phyloP scores from a whole-genome alignment of 2,113 vertebrate genomes.

The Strix uralensis region DNA sequence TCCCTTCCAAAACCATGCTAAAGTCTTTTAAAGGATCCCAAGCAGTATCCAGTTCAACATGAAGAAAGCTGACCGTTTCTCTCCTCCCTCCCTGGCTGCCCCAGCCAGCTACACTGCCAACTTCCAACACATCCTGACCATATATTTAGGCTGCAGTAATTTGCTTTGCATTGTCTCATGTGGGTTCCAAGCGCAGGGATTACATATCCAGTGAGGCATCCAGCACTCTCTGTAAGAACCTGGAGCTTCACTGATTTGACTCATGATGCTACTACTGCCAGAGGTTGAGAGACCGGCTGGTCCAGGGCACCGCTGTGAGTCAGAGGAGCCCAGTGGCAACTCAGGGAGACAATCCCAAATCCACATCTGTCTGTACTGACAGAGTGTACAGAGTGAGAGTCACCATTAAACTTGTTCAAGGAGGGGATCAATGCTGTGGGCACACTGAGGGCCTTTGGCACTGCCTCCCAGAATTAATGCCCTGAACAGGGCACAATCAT shows the following conservation, averaged over 20 bases:
- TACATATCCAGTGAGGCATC: slow-evolving; percentile 26
- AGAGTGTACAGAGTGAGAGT: rapidly evolving
- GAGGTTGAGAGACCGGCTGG: not conserved
- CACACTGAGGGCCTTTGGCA: not conserved
- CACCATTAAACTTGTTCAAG: not conserved
- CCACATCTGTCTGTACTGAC: not conserved
- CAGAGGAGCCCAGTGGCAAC: not conserved
- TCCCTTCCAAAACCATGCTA: not conserved
- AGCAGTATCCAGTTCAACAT: not conserved
- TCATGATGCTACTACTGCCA: not conserved
- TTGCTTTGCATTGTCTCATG: slow-evolving; percentile 9
- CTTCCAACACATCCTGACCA: slow-evolving; percentile 7
- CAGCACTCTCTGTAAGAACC: not conserved
- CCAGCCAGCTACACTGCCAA: not conserved
- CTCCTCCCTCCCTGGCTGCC: slow-evolving; percentile 27
- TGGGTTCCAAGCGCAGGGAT: not conserved
- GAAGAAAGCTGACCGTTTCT: not conserved
- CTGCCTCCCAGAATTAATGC: not conserved
- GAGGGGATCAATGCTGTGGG: not conserved
- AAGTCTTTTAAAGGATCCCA: not conserved
- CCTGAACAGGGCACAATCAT: not conserved
- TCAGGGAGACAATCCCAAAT: not conserved
- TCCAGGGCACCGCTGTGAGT: not conserved
- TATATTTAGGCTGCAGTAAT: slow-evolving; percentile 55
- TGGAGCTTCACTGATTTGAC: not conserved